Evolutionary conservation across 2,113 vertebrate genomes (phyloP), one percentile per base, ranked within the genome.

Genomic region (Brachyhypopomus occidentalis): DNA sequence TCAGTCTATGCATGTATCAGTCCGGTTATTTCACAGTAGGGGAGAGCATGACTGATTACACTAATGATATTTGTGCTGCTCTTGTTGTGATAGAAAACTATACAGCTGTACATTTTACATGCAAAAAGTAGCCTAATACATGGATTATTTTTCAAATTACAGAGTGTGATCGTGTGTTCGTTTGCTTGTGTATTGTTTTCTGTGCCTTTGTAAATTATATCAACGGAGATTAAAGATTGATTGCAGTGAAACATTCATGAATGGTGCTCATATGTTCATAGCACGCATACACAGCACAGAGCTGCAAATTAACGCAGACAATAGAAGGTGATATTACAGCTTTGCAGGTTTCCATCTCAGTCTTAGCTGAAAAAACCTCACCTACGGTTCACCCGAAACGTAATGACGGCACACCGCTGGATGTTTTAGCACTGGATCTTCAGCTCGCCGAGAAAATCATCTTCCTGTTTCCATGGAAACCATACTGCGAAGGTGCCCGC

Each of bases 391-490:
- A 87, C 84, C 88, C 84, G 83, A 78, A 70, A 81, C 85, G 88
- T 91, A 91, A 92, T 91, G 89, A 92, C 89, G 91, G 89, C 86
- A 85, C 84, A 88, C 81, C 70, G 90, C 90, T 93, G 90, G 90
- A 87, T 87, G 90, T 91, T 89, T 91, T 90, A 89, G 85, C 86
- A 83, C 84, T 67, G 87, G 90, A 90, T 92, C 88, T 91, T 80
- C 78, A 72, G 80, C 84, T 88, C 82, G 84, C 86, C 14, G 58
- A 84, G 88, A 75, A 88, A 91, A 90, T 89, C 85, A 89, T 87
- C 86, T 90, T 89, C 82, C 82, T 86, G 92, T 94, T 93, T 83
- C 91, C 90, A 93, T 94, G 91, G 92, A 89, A 91, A 93, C 91
- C 86, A 87, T 84, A 66, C 77, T 89, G 90, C 84, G 88, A 73